Conservation (phyloP, 35 echinoderm and acorn worm genomes). For the Patiria miniata region DNA sequence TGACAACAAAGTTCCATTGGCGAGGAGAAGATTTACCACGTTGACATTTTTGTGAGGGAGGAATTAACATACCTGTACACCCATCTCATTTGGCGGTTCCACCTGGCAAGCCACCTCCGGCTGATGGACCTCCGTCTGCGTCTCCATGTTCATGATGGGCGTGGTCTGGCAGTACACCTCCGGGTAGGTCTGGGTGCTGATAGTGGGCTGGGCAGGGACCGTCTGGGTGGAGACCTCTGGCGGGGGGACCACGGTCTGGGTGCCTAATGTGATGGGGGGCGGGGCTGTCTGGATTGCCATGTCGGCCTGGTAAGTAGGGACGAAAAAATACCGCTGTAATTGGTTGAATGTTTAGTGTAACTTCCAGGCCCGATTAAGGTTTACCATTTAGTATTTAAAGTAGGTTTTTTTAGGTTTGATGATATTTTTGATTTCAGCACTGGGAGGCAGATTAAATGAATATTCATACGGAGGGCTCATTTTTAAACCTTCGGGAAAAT, state of each 20-base stretch:
- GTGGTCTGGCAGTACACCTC: conserved; percentile 78
- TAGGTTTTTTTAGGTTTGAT: no score
- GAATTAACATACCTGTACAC: conserved; percentile 3
- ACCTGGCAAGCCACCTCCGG: conserved; percentile 69
- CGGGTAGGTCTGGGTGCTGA: conserved; percentile 80
- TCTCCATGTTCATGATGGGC: conserved; percentile 61
- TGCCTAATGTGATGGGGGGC: conserved; percentile 73
- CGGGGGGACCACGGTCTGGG: conserved; percentile 84
- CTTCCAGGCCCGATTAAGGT: no score
- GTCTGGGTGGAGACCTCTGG: conserved; percentile 66
- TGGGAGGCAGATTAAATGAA: no score
- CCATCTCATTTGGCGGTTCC: conserved; percentile 50
- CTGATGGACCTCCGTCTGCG: conserved; percentile 71
- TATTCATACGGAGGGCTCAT: no score
- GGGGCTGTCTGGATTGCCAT: conserved; percentile 95
- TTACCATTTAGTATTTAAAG: no score
- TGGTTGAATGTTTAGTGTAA: no score
- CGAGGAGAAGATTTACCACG: no score
- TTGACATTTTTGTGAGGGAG: no score
- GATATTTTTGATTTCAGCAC: no score
- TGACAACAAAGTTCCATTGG: no score
- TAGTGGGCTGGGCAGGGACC: conserved; percentile 53
- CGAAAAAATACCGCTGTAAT: no score
- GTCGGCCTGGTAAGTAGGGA: conserved; percentile 93
- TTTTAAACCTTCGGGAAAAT: no score